phyloP scores from a whole-genome alignment of 2,888 invertebrate genomes.

The Spilosoma lubricipeda region DNA sequence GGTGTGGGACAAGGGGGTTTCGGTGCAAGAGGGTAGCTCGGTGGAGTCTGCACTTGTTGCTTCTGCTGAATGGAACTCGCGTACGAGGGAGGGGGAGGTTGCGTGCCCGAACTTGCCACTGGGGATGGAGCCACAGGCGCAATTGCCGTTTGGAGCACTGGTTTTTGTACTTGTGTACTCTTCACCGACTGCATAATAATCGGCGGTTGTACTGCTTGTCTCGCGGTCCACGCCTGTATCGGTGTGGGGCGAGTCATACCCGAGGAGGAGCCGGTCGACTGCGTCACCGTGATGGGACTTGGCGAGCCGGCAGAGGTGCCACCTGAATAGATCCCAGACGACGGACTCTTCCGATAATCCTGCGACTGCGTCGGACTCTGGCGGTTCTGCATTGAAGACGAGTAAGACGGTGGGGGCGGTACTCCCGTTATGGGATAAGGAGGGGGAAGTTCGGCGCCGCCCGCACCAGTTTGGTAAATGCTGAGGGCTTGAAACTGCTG shows the following conservation, averaged over 20 bases:
- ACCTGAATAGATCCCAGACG: constrained; percentile 94
- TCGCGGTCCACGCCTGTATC: constrained; percentile 93
- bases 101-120: constrained; percentile 80
- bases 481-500: constrained; percentile 96
- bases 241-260: constrained; percentile 93
- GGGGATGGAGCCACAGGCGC: constrained; percentile 93
- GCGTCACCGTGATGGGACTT: constrained; percentile 91
- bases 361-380: constrained; percentile 94
- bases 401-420: constrained; percentile 93
- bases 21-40: constrained; percentile 82
- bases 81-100: constrained; percentile 93
- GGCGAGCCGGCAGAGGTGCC: constrained; percentile 94
- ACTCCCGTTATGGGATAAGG: constrained; percentile 88
- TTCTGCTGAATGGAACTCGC: constrained; percentile 93
- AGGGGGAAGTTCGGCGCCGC: constrained; percentile 89
- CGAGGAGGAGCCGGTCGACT: constrained; percentile 87
- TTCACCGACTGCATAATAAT: constrained; percentile 99
- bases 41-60: constrained; percentile 83
- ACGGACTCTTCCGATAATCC: constrained; percentile 94
- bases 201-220: constrained; percentile 96
- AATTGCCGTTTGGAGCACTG: constrained; percentile 97
- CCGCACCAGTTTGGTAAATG: constrained; percentile 89
- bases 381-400: constrained; percentile 94
- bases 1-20: constrained; percentile 85
- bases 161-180: constrained; percentile 98